phyloP scores from a whole-genome alignment of 1,140 invertebrate genomes.

The Drosophila baimaii region DNA sequence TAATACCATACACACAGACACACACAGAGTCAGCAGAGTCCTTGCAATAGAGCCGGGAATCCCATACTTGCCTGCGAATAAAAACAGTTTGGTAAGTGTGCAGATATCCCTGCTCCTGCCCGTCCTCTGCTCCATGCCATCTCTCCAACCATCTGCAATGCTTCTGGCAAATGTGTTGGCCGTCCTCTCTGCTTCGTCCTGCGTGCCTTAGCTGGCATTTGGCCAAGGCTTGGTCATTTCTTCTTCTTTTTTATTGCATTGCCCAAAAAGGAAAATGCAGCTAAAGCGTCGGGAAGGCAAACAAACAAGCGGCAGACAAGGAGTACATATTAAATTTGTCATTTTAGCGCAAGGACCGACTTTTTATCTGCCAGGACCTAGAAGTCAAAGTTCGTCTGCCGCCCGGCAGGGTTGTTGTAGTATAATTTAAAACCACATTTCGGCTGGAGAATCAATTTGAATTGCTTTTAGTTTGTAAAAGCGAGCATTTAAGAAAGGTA shows the following conservation, averaged over 20 bases:
- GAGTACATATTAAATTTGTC: constrained; percentile 79
- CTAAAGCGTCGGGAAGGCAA: constrained; percentile 58
- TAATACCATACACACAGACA: constrained; percentile 60
- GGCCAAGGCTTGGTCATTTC: constrained; percentile 51
- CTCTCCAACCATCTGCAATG: constrained; percentile 45
- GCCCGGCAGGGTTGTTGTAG: constrained; percentile 11
- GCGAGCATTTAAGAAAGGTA: background rate
- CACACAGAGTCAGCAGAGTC: constrained; percentile 17
- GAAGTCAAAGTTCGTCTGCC: constrained; percentile 38
- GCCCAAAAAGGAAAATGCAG: constrained; percentile 55
- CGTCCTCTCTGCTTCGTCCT: constrained; percentile 24
- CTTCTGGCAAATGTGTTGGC: constrained; percentile 52
- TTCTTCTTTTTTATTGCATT: constrained; percentile 35
- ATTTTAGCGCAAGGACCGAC: constrained; percentile 59
- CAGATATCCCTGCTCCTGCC: constrained; percentile 21
- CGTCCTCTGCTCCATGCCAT: background rate
- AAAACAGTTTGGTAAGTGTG: constrained; percentile 59
- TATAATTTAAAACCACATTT: constrained; percentile 47
- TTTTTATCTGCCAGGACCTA: constrained; percentile 19
- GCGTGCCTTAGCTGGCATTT: constrained; percentile 57
- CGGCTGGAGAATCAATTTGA: constrained; percentile 18
- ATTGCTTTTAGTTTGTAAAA: background rate
- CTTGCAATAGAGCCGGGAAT: constrained; percentile 25
- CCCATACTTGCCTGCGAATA: constrained; percentile 59
- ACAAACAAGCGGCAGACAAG: constrained; percentile 62